Base-by-base conservation (phyloP, 1,140 invertebrate genomes). In the Harpegnathos saltator region DNA sequence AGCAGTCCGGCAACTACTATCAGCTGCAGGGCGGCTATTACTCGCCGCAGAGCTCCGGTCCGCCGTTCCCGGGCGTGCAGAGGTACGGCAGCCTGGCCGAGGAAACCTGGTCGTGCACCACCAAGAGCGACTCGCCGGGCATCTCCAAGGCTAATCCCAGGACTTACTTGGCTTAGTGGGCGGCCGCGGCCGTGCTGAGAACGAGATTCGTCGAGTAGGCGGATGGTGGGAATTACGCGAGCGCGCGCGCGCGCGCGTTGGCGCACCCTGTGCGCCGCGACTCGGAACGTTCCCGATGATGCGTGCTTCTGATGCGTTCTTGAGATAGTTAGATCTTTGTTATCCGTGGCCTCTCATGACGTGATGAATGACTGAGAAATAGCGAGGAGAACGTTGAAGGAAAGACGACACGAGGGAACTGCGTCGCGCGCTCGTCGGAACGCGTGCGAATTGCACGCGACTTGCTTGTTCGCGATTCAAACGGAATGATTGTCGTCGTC, bases 51-150 rank as follows among this genome's bases (percentile, higher is more conserved):
- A 94, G 91, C 56, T 91, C 91, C 15, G 93, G 91, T 7, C 90
- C 90, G 3, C 91, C 91, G 0, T 94, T 94, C 56, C 93, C 93
- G 7, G 92, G 91, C 1, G 93, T 94, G 0, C 93, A 94, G 56
- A 90, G 93, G n/a, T 94, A 94, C 83, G 93, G 93, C 0, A 94
- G 93, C 63, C 85, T 94, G 14, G 93, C 93, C 22, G 93, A 94
- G 38, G 94, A 94, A 24, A 82, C 91, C 2, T 94, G 94, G 94
- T 90, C 82, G 48, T 90, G 54, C 24, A 77, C 86, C 26, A 82
- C 87, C 22, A 91, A 92, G 61, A 88, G 88, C 62, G 85, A 89
- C 1, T 15, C 62, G 17, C 48, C 66, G 22, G 65, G 56, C 2
- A 78, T 88, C 24, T 59, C 68, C 0, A 91, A 93, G 69, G 63